Conservation (phyloP, 2,113 vertebrate genomes). For the Nibea albiflora region DNA sequence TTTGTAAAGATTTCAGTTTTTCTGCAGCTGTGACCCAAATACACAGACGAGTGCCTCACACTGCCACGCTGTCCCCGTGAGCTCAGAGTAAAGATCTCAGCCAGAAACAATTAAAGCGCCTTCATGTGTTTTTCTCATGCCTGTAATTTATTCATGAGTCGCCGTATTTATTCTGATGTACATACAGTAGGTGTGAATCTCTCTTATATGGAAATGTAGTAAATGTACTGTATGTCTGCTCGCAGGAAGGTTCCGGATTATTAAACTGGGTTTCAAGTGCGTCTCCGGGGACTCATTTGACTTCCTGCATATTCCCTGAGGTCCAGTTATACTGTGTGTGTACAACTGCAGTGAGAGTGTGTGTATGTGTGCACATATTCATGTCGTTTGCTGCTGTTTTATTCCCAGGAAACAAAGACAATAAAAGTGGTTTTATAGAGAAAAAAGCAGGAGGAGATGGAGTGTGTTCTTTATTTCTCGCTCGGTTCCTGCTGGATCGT, state of each 20-base stretch:
- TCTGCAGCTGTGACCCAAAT: too few relatives aligned
- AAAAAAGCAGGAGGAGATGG: too few relatives aligned
- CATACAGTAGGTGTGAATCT: background rate
- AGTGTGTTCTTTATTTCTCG: background rate
- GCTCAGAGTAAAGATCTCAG: background rate
- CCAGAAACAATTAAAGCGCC: background rate
- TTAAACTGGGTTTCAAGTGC: background rate
- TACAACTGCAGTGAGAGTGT: background rate
- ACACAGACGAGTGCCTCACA: too few relatives aligned
- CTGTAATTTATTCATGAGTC: background rate
- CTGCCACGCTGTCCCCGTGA: too few relatives aligned
- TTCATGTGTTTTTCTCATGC: background rate
- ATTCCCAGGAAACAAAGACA: background rate
- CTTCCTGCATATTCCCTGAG: background rate
- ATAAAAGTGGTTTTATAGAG: background rate
- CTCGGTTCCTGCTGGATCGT: background rate
- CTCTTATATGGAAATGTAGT: background rate
- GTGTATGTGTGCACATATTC: background rate
- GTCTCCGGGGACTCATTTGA: slow-evolving; percentile 15
- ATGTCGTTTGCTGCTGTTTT: background rate
- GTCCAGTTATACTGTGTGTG: background rate
- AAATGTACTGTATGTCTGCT: background rate
- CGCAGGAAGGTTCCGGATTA: background rate
- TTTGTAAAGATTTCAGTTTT: too few relatives aligned
- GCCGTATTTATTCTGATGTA: background rate